These are phyloP conservation scores for Thera obeliscata DNA, from an alignment of 2,888 invertebrate genomes.

Conservation along the genomic window DNA sequence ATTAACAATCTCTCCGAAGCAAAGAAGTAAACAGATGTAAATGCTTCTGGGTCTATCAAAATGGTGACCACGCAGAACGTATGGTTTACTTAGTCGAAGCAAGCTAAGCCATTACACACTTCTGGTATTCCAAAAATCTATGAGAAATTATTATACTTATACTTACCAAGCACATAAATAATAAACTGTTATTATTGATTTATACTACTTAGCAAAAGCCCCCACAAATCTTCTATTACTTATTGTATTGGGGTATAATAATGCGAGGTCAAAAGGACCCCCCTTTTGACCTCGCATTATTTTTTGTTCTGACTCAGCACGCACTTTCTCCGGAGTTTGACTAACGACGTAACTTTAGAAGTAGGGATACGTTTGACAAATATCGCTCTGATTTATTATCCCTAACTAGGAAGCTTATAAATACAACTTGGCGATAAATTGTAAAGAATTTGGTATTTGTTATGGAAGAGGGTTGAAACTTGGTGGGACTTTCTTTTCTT, in stretches of 20 bases:
- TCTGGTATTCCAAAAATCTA: too few species aligned
- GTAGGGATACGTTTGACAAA: slow-evolving; percentile 29
- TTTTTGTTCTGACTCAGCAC: slow-evolving; percentile 22
- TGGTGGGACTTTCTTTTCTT: neutral
- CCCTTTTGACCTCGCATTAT: slow-evolving; percentile 17
- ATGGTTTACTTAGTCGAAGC: too few species aligned
- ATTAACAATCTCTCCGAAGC: too few species aligned
- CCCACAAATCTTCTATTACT: slow-evolving; percentile 3
- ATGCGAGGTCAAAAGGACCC: too few species aligned
- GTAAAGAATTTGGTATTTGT: slow-evolving; percentile 10
- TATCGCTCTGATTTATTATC: slow-evolving; percentile 27
- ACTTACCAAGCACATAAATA: too few species aligned
- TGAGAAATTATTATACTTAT: too few species aligned
- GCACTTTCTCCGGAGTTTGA: slow-evolving; percentile 26
- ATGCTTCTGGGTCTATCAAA: too few species aligned
- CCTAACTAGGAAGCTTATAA: slow-evolving; percentile 20
- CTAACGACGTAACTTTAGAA: slow-evolving; percentile 31
- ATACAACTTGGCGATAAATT: slow-evolving; percentile 9
- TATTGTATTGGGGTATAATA: slow-evolving; percentile 8
- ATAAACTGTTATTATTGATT: too few species aligned
- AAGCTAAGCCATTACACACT: too few species aligned
- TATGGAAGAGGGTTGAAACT: neutral
- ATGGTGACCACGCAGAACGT: too few species aligned
- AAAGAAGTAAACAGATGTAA: too few species aligned
- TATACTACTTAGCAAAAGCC: neutral